phyloP scores from a whole-genome alignment of 2,113 vertebrate species.

The Ammospiza nelsoni region DNA sequence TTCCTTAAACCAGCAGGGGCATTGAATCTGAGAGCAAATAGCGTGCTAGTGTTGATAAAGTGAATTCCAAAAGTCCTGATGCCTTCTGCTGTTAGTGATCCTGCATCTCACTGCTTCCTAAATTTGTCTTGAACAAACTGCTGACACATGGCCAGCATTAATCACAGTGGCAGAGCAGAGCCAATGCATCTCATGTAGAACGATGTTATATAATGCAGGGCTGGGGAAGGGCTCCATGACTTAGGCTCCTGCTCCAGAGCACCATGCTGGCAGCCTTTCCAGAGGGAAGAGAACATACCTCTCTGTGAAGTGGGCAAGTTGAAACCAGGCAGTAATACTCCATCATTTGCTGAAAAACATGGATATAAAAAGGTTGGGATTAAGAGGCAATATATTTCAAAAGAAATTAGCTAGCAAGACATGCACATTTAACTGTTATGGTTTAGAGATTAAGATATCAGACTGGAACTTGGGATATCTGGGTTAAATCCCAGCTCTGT shows the following conservation, averaged over 20 bases:
- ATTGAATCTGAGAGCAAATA: background rate
- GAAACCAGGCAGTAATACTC: background rate
- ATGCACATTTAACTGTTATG: background rate
- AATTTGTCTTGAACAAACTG: background rate
- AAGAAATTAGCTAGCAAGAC: constrained; percentile 16
- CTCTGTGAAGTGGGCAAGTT: background rate
- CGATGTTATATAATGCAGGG: background rate
- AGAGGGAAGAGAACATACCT: background rate
- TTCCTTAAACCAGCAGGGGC: background rate
- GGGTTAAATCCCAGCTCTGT: constrained; percentile 40
- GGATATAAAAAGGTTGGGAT: constrained; percentile 15
- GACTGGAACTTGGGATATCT: background rate
- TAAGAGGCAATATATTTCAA: constrained; percentile 10
- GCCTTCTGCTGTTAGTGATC: background rate
- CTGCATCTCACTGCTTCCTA: background rate
- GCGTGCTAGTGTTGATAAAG: background rate
- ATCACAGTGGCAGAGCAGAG: background rate
- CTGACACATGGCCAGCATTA: background rate
- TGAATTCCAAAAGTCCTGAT: background rate
- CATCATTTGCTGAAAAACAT: background rate
- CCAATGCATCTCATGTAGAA: background rate
- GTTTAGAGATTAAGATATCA: constrained; percentile 27
- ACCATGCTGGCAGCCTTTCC: background rate
- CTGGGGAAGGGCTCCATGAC: background rate
- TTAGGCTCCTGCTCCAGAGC: background rate